Base-by-base conservation (phyloP, 2,888 invertebrate species). In the Linnaemya tessellans region DNA sequence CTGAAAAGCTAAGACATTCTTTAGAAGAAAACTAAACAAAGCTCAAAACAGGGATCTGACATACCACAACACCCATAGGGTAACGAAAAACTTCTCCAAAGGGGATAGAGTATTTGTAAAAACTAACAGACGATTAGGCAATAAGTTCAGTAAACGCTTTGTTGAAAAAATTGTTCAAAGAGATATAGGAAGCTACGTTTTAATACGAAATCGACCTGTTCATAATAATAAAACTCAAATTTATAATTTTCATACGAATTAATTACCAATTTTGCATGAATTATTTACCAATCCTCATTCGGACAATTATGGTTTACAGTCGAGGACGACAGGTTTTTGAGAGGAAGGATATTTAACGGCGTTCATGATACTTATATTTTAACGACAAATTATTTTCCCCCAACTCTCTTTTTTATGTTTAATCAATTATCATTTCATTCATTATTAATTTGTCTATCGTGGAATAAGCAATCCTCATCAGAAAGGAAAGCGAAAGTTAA, bases 151-250 rank as follows among this genome's bases (percentile, higher is more conserved):
- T 30, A 71, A 71, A 10, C 25, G 30, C 0, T 70, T 22, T 70
- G 22, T 56, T n/a, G 60, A 73, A 60, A 73, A 49, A 49, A 20
- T 46, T 18, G 20, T 60, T 35, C 46, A 60, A 73, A 73, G 43
- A 10, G 49, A 73, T 13, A 46, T 60, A 20, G 60, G 60, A 30
- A 60, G 49, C 35, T 73, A 46, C 35, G 60, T 71, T 15, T 4
- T 62, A 4, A 62, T 73, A 20, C 49, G 49, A n/a, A 73, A 49
- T 30, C 60, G 73, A 35, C 60, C 49, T 13, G 60, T 73, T 22
- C 60, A 73, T 73, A 73, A 73, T 18, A 25, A 22, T 56, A 68
- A 10, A 25, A 51, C 11, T 38, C 10, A 5, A 18, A 2, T 20
- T 54, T 67, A 18, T 30, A 15, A 25, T 43, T 25, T 30, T 30